phyloP scores from a whole-genome alignment of 2,797 vertebrate genomes.

The Tragelaphus eurycerus region DNA sequence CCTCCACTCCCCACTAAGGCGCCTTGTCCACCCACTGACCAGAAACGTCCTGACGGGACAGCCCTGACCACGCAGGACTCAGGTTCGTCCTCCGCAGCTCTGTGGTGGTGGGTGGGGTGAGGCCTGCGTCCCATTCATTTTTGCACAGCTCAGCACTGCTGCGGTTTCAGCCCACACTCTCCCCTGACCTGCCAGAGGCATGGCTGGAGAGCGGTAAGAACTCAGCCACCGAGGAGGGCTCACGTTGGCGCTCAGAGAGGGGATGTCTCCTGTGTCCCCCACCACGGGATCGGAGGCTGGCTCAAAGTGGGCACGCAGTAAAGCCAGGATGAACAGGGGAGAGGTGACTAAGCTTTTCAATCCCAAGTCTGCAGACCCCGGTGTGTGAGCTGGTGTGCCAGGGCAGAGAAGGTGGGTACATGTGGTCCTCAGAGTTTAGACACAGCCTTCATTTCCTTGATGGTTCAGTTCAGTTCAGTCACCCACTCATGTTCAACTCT shows the following conservation, averaged over 20 bases:
- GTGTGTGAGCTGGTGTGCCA: neutral
- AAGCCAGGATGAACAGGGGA: neutral
- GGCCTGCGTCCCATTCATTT: neutral
- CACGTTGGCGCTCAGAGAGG: neutral
- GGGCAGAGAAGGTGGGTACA: neutral
- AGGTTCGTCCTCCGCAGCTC: neutral
- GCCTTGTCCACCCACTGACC: neutral
- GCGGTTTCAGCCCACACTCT: neutral
- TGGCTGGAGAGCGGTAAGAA: neutral
- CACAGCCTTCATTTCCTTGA: constrained; percentile 5
- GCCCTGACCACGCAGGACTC: neutral
- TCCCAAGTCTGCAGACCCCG: neutral
- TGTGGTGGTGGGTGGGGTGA: neutral
- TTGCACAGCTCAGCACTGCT: neutral
- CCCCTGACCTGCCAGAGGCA: neutral
- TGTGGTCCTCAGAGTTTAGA: neutral
- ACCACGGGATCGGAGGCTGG: neutral
- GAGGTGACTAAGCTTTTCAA: neutral
- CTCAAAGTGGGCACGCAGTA: neutral
- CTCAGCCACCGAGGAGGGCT: neutral
- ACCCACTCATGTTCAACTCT: neutral
- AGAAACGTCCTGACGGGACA: neutral
- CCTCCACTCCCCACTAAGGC: neutral
- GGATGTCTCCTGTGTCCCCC: neutral
- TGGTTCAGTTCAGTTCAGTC: neutral